Conservation (phyloP, 2,797 vertebrate genomes). For the Esox masquinongy region DNA sequence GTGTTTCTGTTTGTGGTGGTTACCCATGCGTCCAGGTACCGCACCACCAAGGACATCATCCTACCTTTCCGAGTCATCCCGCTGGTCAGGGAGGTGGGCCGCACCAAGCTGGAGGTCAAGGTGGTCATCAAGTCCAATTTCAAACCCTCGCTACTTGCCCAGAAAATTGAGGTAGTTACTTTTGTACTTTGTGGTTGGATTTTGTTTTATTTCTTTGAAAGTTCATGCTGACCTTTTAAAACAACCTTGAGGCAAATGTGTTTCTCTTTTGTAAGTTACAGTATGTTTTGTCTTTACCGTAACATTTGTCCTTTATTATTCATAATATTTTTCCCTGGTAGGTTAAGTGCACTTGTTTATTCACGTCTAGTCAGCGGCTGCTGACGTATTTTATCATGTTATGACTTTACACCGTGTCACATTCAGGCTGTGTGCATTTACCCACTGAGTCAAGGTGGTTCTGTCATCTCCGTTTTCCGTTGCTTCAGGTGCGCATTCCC, state of each 20-base stretch:
- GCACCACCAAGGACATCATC: constrained; percentile 99
- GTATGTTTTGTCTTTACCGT: not conserved
- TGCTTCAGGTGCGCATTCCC: constrained; percentile 91
- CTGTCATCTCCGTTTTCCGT: not conserved
- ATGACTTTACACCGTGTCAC: not conserved
- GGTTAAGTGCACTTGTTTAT: not conserved
- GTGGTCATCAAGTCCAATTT: constrained; percentile 99
- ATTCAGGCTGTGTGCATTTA: too few species aligned
- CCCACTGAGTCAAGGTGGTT: too few species aligned
- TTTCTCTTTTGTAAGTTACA: not conserved
- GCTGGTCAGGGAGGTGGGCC: constrained; percentile 94
- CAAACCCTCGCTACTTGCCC: constrained; percentile 96
- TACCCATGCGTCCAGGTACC: constrained; percentile 79
- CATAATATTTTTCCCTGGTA: not conserved
- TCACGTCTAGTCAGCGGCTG: not conserved
- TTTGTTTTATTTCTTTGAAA: not conserved
- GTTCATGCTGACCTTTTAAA: not conserved
- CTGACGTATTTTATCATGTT: not conserved
- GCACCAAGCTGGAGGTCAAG: constrained; percentile 97
- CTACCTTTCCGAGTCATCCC: constrained; percentile 98
- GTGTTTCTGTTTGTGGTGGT: not conserved
- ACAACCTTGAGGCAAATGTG: not conserved
- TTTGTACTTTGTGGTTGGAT: not conserved
- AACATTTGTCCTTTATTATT: too few species aligned
- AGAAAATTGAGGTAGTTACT: constrained; percentile 92